A percentile compares a stretch with the other conserved stretches of the same genome.
These are phyloP conservation scores for Huso huso DNA, from an alignment of 2,797 vertebrate genomes.

Conservation along the genomic window DNA sequence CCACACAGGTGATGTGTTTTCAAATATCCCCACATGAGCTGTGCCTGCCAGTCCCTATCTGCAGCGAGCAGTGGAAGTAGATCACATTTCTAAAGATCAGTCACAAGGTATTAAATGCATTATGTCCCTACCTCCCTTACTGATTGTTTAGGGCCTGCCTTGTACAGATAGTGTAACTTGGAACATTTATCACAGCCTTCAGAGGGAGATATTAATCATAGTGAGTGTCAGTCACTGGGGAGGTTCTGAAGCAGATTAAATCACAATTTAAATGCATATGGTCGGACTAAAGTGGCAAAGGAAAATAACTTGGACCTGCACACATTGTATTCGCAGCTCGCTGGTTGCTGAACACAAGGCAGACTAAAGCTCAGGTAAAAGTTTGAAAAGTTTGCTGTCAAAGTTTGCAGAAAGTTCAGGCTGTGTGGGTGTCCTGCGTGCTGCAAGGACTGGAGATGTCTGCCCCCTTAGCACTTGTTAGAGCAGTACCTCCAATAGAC, in stretches of 20 bases:
- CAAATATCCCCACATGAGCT: slow-evolving; percentile 5
- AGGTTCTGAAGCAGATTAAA: slow-evolving; percentile 16
- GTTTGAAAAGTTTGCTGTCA: too few species aligned
- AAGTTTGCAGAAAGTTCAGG: too few species aligned
- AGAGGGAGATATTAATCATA: slow-evolving; percentile 29
- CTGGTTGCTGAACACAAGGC: too few species aligned
- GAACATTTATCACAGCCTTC: slow-evolving; percentile 25
- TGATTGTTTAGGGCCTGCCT: slow-evolving; percentile 30
- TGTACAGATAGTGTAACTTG: slow-evolving; percentile 26
- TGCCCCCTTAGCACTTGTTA: too few species aligned
- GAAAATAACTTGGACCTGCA: too few species aligned
- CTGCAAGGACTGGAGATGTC: too few species aligned
- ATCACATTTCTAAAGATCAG: slow-evolving; percentile 32
- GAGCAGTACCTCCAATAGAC: too few species aligned
- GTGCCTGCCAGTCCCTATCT: slow-evolving; percentile 23
- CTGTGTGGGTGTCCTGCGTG: too few species aligned
- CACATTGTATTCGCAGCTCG: too few species aligned
- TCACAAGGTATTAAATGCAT: slow-evolving; percentile 27
- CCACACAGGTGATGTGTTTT: slow-evolving; percentile 27
- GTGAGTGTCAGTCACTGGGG: slow-evolving; percentile 21
- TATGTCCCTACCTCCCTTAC: slow-evolving; percentile 24
- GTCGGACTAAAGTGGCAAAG: too few species aligned
- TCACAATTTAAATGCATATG: slow-evolving; percentile 19
- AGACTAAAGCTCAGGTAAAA: too few species aligned
- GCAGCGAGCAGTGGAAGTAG: slow-evolving; percentile 22